Percentiles rank a stretch among this genome's conserved stretches.
phyloP scores from a whole-genome alignment of 1,140 invertebrate genomes.

The Tenebrio molitor region DNA sequence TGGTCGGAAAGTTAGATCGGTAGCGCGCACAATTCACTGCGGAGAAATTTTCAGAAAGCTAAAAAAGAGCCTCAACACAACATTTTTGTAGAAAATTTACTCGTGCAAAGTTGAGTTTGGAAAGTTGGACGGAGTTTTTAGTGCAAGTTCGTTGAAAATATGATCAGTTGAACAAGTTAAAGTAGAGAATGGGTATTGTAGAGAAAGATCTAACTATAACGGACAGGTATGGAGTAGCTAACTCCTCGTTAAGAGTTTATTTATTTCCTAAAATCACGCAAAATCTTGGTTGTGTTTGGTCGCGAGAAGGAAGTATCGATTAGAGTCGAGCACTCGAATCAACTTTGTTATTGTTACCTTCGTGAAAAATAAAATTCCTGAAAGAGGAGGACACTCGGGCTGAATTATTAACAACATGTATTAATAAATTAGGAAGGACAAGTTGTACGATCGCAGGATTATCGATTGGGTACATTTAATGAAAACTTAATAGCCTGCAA shows the following conservation, averaged over 20 bases:
- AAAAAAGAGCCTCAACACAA: neutral
- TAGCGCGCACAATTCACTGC: neutral
- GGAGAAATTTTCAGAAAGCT: neutral
- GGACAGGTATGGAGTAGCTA: constrained; percentile 33
- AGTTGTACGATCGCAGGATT: neutral
- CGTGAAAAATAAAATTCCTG: neutral
- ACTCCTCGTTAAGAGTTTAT: constrained; percentile 36
- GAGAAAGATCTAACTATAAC: constrained; percentile 15
- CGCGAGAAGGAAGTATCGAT: constrained; percentile 32
- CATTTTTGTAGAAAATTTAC: constrained; percentile 18
- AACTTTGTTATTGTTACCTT: constrained; percentile 11
- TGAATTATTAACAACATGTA: too few species aligned
- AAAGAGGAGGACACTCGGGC: too few species aligned
- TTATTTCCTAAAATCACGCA: constrained; percentile 41
- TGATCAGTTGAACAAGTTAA: constrained; percentile 33
- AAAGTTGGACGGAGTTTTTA: neutral
- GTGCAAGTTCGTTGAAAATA: constrained; percentile 10
- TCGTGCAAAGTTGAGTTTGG: neutral
- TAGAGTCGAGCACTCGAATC: constrained; percentile 5
- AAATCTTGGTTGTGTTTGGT: constrained; percentile 5
- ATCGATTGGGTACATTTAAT: constrained; percentile 16
- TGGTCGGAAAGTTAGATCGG: neutral
- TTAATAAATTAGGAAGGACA: too few species aligned
- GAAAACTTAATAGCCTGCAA: constrained; percentile 37
- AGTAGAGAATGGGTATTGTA: neutral